A percentile compares a stretch with the other conserved stretches of the same genome.
Conservation (phyloP, 2,113 vertebrate genomes). For the Sphyrna mokarran region DNA sequence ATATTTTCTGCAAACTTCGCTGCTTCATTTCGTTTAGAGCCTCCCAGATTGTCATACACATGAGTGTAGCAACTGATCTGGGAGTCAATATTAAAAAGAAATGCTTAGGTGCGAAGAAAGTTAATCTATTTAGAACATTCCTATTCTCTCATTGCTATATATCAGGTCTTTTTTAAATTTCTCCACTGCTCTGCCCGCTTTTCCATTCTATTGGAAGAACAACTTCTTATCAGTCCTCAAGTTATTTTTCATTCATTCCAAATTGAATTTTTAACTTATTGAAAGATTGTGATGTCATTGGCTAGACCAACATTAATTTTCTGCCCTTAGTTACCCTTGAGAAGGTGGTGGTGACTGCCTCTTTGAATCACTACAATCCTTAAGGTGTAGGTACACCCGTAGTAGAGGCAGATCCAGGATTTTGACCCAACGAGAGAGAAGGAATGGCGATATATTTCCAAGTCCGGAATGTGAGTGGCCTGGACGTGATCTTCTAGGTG, state of each 20-base stretch:
- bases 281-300: no score
- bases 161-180: background rate
- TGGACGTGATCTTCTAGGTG: no score
- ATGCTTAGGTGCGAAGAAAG: background rate
- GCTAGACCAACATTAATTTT: no score
- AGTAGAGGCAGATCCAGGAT: no score
- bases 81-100: background rate
- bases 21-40: background rate
- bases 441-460: no score
- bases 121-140: background rate
- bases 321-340: no score
- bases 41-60: background rate
- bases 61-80: background rate
- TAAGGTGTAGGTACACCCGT: no score
- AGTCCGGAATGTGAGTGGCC: no score
- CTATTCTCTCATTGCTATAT: background rate
- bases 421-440: no score
- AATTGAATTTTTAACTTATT: background rate
- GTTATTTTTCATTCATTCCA: background rate
- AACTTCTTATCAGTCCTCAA: background rate
- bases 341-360: no score
- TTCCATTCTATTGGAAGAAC: background rate
- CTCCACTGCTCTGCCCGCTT: background rate
- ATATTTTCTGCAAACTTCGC: background rate
- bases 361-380: no score